Conservation (phyloP, 92 coral and sea anemone genomes). For the Montipora capitata region DNA sequence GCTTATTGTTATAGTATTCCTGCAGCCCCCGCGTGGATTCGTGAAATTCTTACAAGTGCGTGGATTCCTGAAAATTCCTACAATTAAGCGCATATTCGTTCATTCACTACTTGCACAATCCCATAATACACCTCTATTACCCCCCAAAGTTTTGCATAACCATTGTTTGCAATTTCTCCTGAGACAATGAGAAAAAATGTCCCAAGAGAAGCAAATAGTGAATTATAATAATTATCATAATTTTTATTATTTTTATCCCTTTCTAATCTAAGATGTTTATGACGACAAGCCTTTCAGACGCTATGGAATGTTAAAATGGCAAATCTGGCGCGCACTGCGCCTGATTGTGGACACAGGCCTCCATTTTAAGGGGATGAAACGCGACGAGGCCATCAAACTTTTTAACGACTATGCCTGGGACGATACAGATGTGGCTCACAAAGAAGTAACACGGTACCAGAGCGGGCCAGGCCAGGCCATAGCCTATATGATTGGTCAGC, state of each 20-base stretch:
- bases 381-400: conserved; percentile 84
- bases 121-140: too few relatives aligned
- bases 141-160: too few relatives aligned
- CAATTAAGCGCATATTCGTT: too few relatives aligned
- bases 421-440: conserved; percentile 91
- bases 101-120: too few relatives aligned
- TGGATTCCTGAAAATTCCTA: too few relatives aligned
- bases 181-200: too few relatives aligned
- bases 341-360: conserved; percentile 96
- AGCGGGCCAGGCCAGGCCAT: conserved; percentile 98
- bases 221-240: too few relatives aligned
- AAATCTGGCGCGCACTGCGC: conserved; percentile 97
- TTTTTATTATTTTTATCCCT: neutral
- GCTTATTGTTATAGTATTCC: too few relatives aligned
- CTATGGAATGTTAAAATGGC: conserved; percentile 98
- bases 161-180: too few relatives aligned
- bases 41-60: too few relatives aligned
- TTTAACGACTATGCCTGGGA: conserved; percentile 94
- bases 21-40: too few relatives aligned
- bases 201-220: too few relatives aligned
- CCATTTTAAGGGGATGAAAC: conserved; percentile 94
- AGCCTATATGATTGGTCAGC: conserved; percentile 98
- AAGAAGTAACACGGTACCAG: conserved; percentile 97
- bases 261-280: conserved; percentile 66
- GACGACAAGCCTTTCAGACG: conserved; percentile 64